phyloP scores from a whole-genome alignment of 2,888 invertebrate genomes.

The Drosophila hamatofila region DNA sequence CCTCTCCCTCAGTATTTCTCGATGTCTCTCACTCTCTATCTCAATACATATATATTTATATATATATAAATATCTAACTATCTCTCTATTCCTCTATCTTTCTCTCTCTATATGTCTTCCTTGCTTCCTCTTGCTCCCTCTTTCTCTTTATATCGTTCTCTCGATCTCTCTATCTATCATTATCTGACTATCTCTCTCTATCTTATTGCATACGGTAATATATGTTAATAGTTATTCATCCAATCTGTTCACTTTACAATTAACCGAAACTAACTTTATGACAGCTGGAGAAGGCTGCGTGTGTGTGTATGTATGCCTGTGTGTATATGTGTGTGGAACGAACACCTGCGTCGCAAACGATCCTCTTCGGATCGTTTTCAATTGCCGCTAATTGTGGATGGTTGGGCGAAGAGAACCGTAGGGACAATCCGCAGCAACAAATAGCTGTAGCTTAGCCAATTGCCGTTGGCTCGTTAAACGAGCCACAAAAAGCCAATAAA shows the following conservation, averaged over 20 bases:
- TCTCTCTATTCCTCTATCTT: not conserved
- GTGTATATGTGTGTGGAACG: constrained; percentile 7
- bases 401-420: constrained; percentile 35
- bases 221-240: not conserved
- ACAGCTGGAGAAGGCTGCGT: not conserved
- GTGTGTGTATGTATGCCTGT: not conserved
- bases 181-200: not conserved
- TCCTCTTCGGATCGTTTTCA: constrained; percentile 51
- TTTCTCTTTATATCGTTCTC: not conserved
- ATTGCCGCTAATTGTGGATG: constrained; percentile 54
- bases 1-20: not conserved
- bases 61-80: no score
- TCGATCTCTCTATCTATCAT: not conserved
- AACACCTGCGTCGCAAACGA: constrained; percentile 47
- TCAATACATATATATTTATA: no score
- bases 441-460: constrained; percentile 37
- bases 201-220: not conserved
- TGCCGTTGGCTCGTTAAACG: constrained; percentile 43
- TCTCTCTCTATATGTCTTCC: not conserved
- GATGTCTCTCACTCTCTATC: not conserved
- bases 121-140: not conserved
- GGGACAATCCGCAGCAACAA: constrained; percentile 50
- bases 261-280: constrained; percentile 2
- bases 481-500: constrained; percentile 18
- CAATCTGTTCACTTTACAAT: not conserved